phyloP scores from a whole-genome alignment of 23 tunicate species.

The Styela plicata region DNA sequence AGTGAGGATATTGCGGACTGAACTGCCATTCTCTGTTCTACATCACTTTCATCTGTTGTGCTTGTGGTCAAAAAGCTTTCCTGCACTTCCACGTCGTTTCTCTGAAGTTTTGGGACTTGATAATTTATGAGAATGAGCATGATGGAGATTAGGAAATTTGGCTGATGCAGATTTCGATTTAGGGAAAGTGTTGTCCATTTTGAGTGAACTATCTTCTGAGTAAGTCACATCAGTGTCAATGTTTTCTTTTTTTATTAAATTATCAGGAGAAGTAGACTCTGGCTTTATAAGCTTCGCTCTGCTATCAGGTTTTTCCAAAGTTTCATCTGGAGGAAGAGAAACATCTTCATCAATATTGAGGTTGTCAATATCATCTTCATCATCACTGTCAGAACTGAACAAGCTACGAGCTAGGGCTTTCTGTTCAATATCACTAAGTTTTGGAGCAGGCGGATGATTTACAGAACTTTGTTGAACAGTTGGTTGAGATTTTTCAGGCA shows the following conservation, averaged over 20 bases:
- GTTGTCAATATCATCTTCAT: neutral
- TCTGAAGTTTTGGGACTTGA: neutral
- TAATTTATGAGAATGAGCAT: neutral
- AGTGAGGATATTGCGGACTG: slow-evolving; percentile 27
- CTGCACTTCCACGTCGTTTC: neutral
- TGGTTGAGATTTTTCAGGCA: neutral
- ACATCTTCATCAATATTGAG: neutral
- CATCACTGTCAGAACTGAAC: slow-evolving; percentile 8
- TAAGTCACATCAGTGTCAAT: neutral
- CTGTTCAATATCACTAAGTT: neutral
- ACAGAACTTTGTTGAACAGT: neutral
- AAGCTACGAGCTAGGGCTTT: slow-evolving; percentile 1
- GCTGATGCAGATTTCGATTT: neutral
- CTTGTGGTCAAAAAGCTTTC: slow-evolving; percentile 9
- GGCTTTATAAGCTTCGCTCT: neutral
- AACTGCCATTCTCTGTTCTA: slow-evolving; percentile 26
- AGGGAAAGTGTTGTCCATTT: neutral
- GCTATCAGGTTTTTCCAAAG: neutral
- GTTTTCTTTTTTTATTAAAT: neutral
- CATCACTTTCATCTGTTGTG: slow-evolving; percentile 34
- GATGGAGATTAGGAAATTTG: neutral
- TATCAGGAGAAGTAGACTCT: neutral
- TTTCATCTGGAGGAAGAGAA: no score
- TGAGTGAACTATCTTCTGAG: neutral
- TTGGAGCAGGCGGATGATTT: neutral